Base-by-base conservation (phyloP, 2,888 invertebrate species). In the Rotaria socialis region DNA sequence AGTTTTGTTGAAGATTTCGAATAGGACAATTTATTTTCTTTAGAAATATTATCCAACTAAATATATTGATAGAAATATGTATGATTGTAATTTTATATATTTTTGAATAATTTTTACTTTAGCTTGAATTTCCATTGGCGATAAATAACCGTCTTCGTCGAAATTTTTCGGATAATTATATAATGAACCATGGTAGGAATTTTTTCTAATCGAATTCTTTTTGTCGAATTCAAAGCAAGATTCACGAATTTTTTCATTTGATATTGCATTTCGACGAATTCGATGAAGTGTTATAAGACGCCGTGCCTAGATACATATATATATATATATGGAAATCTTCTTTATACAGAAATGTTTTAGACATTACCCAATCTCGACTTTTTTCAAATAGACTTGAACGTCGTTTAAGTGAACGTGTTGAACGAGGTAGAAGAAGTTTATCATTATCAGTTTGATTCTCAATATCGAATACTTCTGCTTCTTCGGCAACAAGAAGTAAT, bases 91-190 rank as follows among this genome's bases (percentile, higher is more conserved):
- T 50, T 8, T 8, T 50, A 8, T 50, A 8, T 50, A 50, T 50
- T 50, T 14, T 50, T 50, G 50, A 50, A 50, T 11, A 50, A 50
- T 47, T 43, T 24, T n/a, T 80, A 80, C 75, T 47, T 80, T 80
- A 47, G 47, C 22, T 80, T 80, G 41, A n/a, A 80, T 80, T 80
- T 80, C 75, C 75, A 80, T 47, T 35, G 75, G 75, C 1, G 75
- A 80, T 80, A 80, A 47, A 80, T 80, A 80, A 24, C 75, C 75
- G n/a, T 80, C 75, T 80, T 80, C 75, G 47, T 80, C 75, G 11
- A 80, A 47, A 24, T 35, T 80, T 35, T 67, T 67, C 27, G 35
- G 16, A 16, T 67, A 27, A 67, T 67, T 27, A 67, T 14, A 7
- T 16, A 67, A 35, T 5, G 27, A 35, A 35, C 35, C 67, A 35